Evolutionary conservation across 1,140 invertebrate species (phyloP).

Genomic region (Diploscapter pachys): DNA sequence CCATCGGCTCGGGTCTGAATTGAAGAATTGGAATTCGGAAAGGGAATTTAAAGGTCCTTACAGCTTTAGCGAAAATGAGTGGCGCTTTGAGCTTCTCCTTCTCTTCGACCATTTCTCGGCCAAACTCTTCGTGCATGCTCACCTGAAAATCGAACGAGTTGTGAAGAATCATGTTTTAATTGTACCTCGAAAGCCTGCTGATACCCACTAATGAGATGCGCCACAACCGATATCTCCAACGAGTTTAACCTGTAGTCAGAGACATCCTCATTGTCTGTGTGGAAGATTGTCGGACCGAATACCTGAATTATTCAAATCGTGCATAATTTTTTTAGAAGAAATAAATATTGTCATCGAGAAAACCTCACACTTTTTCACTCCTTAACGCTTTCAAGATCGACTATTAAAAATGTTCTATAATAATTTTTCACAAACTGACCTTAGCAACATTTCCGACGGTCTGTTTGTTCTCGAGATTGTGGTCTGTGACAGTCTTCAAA

Average conservation of each 20-base stretch:
- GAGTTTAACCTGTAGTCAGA: too few species aligned
- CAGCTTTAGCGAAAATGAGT: slow-evolving; percentile 6
- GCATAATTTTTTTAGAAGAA: too few species aligned
- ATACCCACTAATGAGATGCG: slow-evolving; percentile 20
- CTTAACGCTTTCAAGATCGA: too few species aligned
- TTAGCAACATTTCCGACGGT: slow-evolving; percentile 54
- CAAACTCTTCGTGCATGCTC: slow-evolving; percentile 30
- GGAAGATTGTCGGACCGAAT: too few species aligned
- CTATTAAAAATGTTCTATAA: too few species aligned
- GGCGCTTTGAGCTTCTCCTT: slow-evolving; percentile 26
- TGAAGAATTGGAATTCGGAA: slow-evolving; percentile 10
- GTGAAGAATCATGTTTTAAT: background rate
- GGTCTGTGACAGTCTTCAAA: slow-evolving; percentile 39
- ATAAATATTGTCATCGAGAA: too few species aligned
- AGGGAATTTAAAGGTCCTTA: background rate
- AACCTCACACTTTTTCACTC: too few species aligned
- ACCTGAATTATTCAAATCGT: too few species aligned
- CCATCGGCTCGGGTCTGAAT: slow-evolving; percentile 43
- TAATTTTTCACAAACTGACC: background rate
- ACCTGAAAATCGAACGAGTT: background rate
- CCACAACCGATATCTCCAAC: background rate
- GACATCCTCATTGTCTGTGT: too few species aligned
- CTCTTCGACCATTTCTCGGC: slow-evolving; percentile 39
- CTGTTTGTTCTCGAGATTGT: slow-evolving; percentile 43
- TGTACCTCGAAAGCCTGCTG: slow-evolving; percentile 17